Evolutionary conservation across 2,888 invertebrate species (phyloP), one percentile per base, ranked within the genome.

Genomic region (Eledone cirrhosa): DNA sequence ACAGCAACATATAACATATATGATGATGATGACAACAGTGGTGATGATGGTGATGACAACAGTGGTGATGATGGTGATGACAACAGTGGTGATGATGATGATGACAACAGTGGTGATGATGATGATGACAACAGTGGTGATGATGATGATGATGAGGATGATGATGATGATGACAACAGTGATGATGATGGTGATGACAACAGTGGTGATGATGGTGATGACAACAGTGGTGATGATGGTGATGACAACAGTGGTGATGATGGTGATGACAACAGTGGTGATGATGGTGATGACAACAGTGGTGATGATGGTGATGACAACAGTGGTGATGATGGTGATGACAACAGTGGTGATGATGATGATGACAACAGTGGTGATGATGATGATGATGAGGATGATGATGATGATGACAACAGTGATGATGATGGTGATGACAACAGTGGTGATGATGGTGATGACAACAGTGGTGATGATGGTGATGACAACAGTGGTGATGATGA

Each of bases 21-120:
- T 79, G 78, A 31, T 31, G 59, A 76, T 76, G 59, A 77, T 77
- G 63, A 48, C 77, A 63, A 48, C 65, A 63, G 29, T 79, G 77
- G 31, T 77, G 77, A 48, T 79, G 33, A 77, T 59, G 77, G 59
- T 53, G 77, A 77, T 79, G 79, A 53, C 59, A 77, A 31, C 65
- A 77, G n/a, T 77, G 79, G 19, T 79, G 79, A 53, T 79, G 79
- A 53, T 79, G 63, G 31, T 79, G 77, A 77, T 53, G 76, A 24
- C 59, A 63, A 77, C 65, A 41, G 33, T 79, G 77, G 19, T 79
- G 63, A 53, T 79, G 77, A 53, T 77, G 79, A 29, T 77, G 59
- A 31, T 77, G 77, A 77, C 53, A 29, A 48, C 53, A 63, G 59
- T 59, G 69, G 27, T 16, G 78, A 48, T 24, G 80, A 59, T 14